Base-by-base conservation (phyloP, 2,797 vertebrate genomes). In the Ptychadena robeensis region DNA sequence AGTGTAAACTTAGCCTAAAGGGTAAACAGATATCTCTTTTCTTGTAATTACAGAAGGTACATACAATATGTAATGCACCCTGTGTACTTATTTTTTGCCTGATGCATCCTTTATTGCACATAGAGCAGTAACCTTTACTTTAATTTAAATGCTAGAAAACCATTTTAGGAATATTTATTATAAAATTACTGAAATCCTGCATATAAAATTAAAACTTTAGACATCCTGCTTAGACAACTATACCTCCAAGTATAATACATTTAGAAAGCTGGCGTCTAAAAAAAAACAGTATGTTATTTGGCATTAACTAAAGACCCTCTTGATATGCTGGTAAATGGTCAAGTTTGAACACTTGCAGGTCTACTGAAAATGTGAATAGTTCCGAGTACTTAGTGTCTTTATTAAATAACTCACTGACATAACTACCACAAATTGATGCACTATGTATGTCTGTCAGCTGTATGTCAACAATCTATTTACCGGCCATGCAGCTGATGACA, bases 241-340 rank as follows among this genome's bases (percentile, higher is more conserved):
- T 27, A 53, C 2, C 22, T 48, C 57, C 9, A 38, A 18, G 32
- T 14, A 7, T 73, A 65, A 73, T 72, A 48, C 59, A 64, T 73
- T 22, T 53, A 64, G 79, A 80, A 44, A 65, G 28, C 35, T 65
- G 57, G 63, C 72, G 67, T 34, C 68, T 71, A 14, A 73, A 73
- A 80, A 80, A 64, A 6, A 11, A 7, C 15, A 10, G 34, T 73
- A 80, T 73, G 57, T 80, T 80, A 68, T 65, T 65, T 73, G 79
- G 34, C 53, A 80, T 80, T 63, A 72, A 57, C 25, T 65, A 64
- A 80, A 80, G 35, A 73, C 38, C 69, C 1, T 72, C 35, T 73
- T 80, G 37, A 80, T 80, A 72, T 34, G 69, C 79, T 65, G 59
- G 37, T 72, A 80, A 80, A 70, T 69, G 78, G 67, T 63, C 25